Conservation (phyloP, 2,888 invertebrate genomes). For the Ceraclea dissimilis region DNA sequence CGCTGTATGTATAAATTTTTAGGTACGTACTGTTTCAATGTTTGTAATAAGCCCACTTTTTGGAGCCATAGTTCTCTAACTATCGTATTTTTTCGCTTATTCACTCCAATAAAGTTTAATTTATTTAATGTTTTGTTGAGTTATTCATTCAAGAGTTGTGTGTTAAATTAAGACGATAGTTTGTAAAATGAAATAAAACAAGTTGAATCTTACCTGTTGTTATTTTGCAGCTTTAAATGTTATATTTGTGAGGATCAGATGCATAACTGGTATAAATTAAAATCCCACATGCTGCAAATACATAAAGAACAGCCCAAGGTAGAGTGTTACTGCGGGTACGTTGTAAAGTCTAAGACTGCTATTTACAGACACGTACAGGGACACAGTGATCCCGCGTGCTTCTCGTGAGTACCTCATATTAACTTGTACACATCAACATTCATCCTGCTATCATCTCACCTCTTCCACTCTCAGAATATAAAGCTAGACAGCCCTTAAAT, state of each 20-base stretch:
- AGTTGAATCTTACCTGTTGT: neutral
- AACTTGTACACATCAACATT: too few species aligned
- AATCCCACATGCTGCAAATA: slow-evolving; percentile 35
- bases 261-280: slow-evolving; percentile 45
- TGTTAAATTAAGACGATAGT: neutral
- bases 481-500: too few species aligned
- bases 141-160: neutral
- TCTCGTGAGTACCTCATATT: slow-evolving; percentile 36
- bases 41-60: too few species aligned
- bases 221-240: slow-evolving; percentile 38
- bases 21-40: too few species aligned
- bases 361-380: slow-evolving; percentile 48
- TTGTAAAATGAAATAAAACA: neutral
- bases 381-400: slow-evolving; percentile 44
- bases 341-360: slow-evolving; percentile 44
- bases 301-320: slow-evolving; percentile 40
- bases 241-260: slow-evolving; percentile 37
- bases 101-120: too few species aligned
- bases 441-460: neutral
- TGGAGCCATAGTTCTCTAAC: too few species aligned
- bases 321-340: slow-evolving; percentile 42
- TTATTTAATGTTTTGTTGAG: too few species aligned
- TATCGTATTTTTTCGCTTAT: too few species aligned
- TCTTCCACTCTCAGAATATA: too few species aligned
- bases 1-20: too few species aligned